Evolutionary conservation across 2,797 vertebrate genomes (phyloP).

Genomic region (Sparidentex hasta): DNA sequence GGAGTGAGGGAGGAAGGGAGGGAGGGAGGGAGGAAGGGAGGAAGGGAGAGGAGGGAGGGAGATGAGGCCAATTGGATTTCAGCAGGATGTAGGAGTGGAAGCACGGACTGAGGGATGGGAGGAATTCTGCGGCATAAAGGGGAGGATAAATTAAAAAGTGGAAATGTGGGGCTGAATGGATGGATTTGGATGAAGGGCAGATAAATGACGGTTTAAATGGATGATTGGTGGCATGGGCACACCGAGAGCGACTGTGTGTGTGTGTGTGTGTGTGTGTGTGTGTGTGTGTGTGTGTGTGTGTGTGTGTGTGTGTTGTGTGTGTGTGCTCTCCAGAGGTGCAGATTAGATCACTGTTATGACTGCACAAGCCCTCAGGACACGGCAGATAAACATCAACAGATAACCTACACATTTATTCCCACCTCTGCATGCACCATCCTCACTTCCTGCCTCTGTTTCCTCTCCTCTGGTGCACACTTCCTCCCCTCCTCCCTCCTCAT

Average conservation of each 20-base stretch:
- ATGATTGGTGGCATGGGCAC: slow-evolving; percentile 75
- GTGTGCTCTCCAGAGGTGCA: slow-evolving; percentile 55
- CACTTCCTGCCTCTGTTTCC: slow-evolving; percentile 60
- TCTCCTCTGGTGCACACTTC: slow-evolving; percentile 47
- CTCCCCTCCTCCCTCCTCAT: slow-evolving; percentile 46
- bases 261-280: slow-evolving; percentile 29
- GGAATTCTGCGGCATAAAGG: slow-evolving; percentile 60
- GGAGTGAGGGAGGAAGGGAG: not conserved
- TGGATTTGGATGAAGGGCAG: slow-evolving; percentile 67
- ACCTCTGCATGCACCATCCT: slow-evolving; percentile 60
- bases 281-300: slow-evolving; percentile 31
- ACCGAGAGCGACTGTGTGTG: slow-evolving; percentile 37
- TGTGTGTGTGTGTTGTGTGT: slow-evolving; percentile 36
- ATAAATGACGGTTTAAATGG: slow-evolving; percentile 70
- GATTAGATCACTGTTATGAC: slow-evolving; percentile 84
- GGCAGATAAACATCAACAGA: slow-evolving; percentile 78
- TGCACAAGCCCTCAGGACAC: slow-evolving; percentile 77
- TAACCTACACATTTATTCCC: slow-evolving; percentile 78
- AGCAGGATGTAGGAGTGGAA: slow-evolving; percentile 51
- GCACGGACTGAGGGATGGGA: slow-evolving; percentile 50
- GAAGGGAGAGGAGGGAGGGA: not conserved
- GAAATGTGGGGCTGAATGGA: slow-evolving; percentile 66
- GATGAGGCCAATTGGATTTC: slow-evolving; percentile 64
- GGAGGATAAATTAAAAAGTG: slow-evolving; percentile 69
- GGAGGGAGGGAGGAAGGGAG: not conserved